Conservation (phyloP, 2,113 vertebrate species). For the Sapajus apella region DNA sequence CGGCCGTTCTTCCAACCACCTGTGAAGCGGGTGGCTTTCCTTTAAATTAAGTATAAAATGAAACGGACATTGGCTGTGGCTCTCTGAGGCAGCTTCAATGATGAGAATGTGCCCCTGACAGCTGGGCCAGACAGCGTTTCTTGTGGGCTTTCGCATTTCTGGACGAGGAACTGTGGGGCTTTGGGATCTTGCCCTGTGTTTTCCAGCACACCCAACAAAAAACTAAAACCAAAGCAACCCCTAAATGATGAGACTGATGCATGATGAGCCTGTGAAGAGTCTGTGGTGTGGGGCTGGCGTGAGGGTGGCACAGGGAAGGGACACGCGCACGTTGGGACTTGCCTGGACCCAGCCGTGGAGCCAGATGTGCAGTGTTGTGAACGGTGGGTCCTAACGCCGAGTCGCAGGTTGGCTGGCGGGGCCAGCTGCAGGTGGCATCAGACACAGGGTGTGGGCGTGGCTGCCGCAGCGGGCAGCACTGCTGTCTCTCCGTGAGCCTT, state of each 20-base stretch:
- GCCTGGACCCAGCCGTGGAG: background rate
- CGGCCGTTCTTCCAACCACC: too few relatives aligned
- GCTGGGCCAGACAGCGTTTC: too few relatives aligned
- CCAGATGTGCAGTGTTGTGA: too few relatives aligned
- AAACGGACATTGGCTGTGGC: background rate
- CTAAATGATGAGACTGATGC: fast-evolving
- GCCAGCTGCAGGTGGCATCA: background rate
- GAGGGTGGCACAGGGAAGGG: background rate
- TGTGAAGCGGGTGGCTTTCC: background rate
- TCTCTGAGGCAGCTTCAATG: background rate
- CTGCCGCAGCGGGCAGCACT: background rate
- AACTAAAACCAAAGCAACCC: background rate
- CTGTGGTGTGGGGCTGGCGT: background rate
- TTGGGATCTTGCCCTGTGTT: background rate
- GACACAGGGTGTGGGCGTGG: background rate
- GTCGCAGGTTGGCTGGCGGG: too few relatives aligned
- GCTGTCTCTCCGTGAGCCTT: background rate
- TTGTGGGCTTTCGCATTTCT: background rate
- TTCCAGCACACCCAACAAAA: background rate
- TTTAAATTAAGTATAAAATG: background rate
- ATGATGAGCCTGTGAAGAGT: background rate
- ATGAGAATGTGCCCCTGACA: background rate
- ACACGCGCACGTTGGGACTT: background rate
- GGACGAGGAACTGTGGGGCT: too few relatives aligned
- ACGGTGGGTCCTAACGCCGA: background rate